Base-by-base conservation (phyloP, 2,888 invertebrate species). In the Scaptomyza polygonia region DNA sequence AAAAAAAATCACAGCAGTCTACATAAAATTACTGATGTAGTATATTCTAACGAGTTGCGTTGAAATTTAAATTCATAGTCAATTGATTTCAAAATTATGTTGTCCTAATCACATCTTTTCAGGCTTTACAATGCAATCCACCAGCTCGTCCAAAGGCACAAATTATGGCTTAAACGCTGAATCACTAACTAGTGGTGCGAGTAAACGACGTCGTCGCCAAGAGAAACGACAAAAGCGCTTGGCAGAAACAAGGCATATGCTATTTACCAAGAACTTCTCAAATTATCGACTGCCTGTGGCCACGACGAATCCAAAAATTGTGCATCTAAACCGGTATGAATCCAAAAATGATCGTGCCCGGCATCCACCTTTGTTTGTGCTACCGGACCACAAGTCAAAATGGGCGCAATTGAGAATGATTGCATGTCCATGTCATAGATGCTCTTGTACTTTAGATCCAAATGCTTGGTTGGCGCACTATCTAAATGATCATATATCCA, bases 381-480 rank as follows among this genome's bases (percentile, higher is more conserved):
- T 77, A 12, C 67, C 73, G 7, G 67, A 67, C 36, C 62, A 72
- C 14, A 69, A 63, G 6, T 74, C 79, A 1, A 53, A 47, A 45
- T 74, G 75, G 65, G 75, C 70, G 7, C 52, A 49, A 7, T 14
- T 78, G 6, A 51, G 59, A 21, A 66, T 63, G 75, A 42, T 78
- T 11, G 7, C 16, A 6, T 78, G 75, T 36, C 79, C 75, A 0
- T 52, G 74, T 25, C 53, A 66, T 6, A 61, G 58, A 5, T 76
- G 75, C 43, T 9, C 48, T 11, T 52, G 34, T 14, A 21, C 29
- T 1, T 0, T 76, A 21, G 65, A 74, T 45, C 75, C 79, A 3
- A 62, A 58, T 32, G 44, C 44, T 3, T 74, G 65, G 75, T 21
- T 76, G 16, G 14, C 79, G 0, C 79, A 76, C 9, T 76, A 76